phyloP scores from a whole-genome alignment of 2,797 vertebrate genomes.

The Lacerta bilineata region DNA sequence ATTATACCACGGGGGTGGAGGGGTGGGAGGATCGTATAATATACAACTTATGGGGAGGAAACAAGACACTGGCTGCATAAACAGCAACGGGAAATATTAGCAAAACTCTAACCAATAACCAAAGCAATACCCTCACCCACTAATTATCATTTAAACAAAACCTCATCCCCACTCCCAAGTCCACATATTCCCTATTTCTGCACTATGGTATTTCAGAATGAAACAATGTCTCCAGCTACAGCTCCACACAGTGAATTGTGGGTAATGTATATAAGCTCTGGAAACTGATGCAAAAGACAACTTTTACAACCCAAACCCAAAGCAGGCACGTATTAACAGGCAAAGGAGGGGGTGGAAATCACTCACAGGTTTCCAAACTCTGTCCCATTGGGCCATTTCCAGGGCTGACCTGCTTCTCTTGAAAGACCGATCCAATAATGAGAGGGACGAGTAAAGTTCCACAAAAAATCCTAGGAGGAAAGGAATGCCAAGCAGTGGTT shows the following conservation, averaged over 20 bases:
- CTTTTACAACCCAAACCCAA: background rate
- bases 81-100: no score
- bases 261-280: background rate
- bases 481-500: background rate
- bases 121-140: no score
- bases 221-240: background rate
- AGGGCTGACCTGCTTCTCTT: background rate
- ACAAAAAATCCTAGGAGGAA: background rate
- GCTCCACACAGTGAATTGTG: background rate
- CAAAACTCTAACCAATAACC: no score
- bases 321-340: background rate
- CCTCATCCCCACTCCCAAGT: no score
- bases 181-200: no score
- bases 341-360: background rate
- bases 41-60: no score
- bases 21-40: no score
- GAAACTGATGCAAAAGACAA: background rate
- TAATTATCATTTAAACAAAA: no score
- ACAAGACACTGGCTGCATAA: no score
- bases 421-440: conserved; percentile 40
- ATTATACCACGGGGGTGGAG: no score
- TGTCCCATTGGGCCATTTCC: conserved; percentile 29
- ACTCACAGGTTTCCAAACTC: conserved; percentile 21
- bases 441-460: background rate
- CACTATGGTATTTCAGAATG: background rate